These are phyloP conservation scores for Scaptomyza pallida DNA, from an alignment of 1,140 invertebrate species.

Conservation along the genomic window DNA sequence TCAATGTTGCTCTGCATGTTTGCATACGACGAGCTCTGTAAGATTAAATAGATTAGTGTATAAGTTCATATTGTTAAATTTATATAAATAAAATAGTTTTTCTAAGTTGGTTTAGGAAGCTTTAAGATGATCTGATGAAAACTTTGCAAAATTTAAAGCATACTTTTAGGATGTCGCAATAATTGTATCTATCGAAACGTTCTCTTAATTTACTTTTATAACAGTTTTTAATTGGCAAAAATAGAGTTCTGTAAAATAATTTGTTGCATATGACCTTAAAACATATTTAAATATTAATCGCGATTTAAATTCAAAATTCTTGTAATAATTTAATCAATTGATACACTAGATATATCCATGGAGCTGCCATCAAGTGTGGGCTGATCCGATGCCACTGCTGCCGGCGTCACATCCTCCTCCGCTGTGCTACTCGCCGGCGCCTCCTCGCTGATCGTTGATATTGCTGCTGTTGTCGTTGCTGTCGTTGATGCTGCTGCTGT, in stretches of 20 bases:
- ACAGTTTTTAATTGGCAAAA: neutral
- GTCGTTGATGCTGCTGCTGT: slow-evolving; percentile 7
- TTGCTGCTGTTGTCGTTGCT: slow-evolving; percentile 6
- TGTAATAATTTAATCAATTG: slow-evolving; percentile 56
- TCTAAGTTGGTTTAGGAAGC: neutral
- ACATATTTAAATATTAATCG: too few relatives aligned
- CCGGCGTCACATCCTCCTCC: slow-evolving; percentile 6
- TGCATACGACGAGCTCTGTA: slow-evolving; percentile 58
- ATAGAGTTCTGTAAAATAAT: neutral
- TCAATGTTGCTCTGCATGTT: slow-evolving; percentile 59
- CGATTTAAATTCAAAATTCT: neutral
- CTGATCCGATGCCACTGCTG: slow-evolving; percentile 32
- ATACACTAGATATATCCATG: slow-evolving; percentile 78
- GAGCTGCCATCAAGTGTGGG: slow-evolving; percentile 63
- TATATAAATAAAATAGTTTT: neutral
- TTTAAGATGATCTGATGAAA: neutral
- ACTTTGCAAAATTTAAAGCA: too few relatives aligned
- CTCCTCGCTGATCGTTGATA: slow-evolving; percentile 17
- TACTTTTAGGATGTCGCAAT: too few relatives aligned
- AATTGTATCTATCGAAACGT: too few relatives aligned
- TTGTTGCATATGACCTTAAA: too few relatives aligned
- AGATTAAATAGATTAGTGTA: neutral
- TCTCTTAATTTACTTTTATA: neutral
- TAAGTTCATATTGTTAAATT: neutral
- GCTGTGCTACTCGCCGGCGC: slow-evolving; percentile 27